A percentile compares a stretch with the other conserved stretches of the same genome.
These are phyloP conservation scores for Chaetura pelagica DNA, from an alignment of 2,113 vertebrate species.

Conservation along the genomic window DNA sequence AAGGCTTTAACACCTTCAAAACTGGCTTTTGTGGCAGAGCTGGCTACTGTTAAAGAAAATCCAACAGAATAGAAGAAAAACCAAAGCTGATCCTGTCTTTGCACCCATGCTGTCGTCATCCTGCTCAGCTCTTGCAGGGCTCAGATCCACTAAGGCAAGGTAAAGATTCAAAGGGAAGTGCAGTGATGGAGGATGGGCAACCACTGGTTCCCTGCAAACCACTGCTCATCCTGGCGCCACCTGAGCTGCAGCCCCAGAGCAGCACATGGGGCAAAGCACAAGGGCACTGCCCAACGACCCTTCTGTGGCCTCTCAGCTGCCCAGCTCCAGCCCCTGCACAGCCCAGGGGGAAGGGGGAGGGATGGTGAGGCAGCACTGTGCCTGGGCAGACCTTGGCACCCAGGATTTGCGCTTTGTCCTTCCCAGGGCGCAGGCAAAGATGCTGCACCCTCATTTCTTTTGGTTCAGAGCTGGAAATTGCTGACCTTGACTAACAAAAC, in stretches of 20 bases:
- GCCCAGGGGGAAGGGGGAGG: neutral
- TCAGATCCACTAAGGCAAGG: neutral
- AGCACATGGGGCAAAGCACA: rapidly evolving
- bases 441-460: neutral
- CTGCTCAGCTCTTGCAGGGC: rapidly evolving
- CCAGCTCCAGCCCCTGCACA: rapidly evolving
- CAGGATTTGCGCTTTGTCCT: neutral
- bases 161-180: neutral
- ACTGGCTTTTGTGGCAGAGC: neutral
- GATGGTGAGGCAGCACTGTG: rapidly evolving
- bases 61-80: neutral
- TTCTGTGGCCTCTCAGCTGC: neutral
- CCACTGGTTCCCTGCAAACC: rapidly evolving
- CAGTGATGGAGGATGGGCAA: neutral
- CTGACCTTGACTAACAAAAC: neutral
- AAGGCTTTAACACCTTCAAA: neutral
- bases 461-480: neutral
- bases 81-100: neutral
- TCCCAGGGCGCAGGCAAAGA: neutral
- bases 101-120: neutral
- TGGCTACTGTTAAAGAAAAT: neutral
- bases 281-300: neutral
- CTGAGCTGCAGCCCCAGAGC: neutral
- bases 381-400: neutral
- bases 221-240: rapidly evolving